Conservation (phyloP, 1,140 invertebrate species). For the Atta texana region DNA sequence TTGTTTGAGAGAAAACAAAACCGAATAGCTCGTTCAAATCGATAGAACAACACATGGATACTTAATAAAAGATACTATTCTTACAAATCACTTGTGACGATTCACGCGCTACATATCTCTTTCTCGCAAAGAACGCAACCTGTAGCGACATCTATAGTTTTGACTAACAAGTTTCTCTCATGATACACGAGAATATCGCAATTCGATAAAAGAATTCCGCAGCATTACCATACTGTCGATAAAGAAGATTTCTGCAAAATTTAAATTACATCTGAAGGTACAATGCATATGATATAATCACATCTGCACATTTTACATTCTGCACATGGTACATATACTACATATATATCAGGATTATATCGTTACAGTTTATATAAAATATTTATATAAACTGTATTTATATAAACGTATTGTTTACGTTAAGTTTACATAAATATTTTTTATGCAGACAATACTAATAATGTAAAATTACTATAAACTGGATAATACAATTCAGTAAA, state of each 20-base stretch:
- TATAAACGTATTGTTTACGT: too few relatives aligned
- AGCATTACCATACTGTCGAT: slow-evolving; percentile 10
- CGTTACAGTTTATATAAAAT: too few relatives aligned
- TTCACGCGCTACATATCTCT: not conserved
- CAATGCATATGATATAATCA: not conserved
- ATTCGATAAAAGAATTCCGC: not conserved
- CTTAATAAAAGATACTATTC: not conserved
- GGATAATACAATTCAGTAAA: too few relatives aligned
- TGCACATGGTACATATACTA: not conserved
- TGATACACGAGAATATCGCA: slow-evolving; percentile 3
- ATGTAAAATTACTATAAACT: too few relatives aligned
- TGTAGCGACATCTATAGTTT: slow-evolving; percentile 28
- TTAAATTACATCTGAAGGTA: not conserved
- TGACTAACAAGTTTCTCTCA: not conserved
- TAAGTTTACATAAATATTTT: too few relatives aligned
- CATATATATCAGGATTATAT: not conserved
- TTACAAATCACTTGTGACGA: not conserved
- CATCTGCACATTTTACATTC: not conserved
- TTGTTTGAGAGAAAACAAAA: not conserved
- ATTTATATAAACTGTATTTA: too few relatives aligned
- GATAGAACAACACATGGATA: not conserved
- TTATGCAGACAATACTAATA: too few relatives aligned
- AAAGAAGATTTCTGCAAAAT: slow-evolving; percentile 49
- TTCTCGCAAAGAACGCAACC: not conserved
- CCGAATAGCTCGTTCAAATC: not conserved